Evolutionary conservation across 2,113 vertebrate genomes (phyloP).

Genomic region (Madoqua kirkii): DNA sequence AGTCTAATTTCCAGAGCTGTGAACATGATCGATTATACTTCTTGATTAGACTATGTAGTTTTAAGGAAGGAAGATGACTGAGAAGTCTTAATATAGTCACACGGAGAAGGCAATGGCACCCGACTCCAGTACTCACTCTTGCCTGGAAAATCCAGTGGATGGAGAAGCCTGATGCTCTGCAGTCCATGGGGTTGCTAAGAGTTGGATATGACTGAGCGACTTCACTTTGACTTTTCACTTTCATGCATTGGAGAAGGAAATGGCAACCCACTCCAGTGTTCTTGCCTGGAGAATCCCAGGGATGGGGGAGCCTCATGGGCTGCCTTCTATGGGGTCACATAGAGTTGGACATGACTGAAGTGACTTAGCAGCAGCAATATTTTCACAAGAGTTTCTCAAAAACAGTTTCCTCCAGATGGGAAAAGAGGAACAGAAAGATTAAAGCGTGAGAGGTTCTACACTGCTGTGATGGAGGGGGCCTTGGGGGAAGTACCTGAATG

Average conservation of each 20-base stretch:
- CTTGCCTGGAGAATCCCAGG: not conserved
- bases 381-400: not conserved
- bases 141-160: too few species aligned
- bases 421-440: not conserved
- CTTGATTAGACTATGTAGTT: not conserved
- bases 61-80: not conserved
- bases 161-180: too few species aligned
- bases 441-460: too few species aligned
- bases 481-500: not conserved
- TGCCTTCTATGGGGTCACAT: accelerated
- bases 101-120: too few species aligned
- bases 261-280: not conserved
- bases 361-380: not conserved
- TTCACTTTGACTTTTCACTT: too few species aligned
- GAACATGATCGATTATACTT: not conserved
- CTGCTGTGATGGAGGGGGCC: not conserved
- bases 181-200: too few species aligned
- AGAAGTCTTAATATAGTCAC: not conserved
- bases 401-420: not conserved
- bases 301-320: not conserved
- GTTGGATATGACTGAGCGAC: too few species aligned
- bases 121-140: too few species aligned
- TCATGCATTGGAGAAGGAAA: not conserved
- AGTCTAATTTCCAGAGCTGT: not conserved
- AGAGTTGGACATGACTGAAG: not conserved